phyloP scores from a whole-genome alignment of 2,888 invertebrate genomes.

The Aromia moschata region DNA sequence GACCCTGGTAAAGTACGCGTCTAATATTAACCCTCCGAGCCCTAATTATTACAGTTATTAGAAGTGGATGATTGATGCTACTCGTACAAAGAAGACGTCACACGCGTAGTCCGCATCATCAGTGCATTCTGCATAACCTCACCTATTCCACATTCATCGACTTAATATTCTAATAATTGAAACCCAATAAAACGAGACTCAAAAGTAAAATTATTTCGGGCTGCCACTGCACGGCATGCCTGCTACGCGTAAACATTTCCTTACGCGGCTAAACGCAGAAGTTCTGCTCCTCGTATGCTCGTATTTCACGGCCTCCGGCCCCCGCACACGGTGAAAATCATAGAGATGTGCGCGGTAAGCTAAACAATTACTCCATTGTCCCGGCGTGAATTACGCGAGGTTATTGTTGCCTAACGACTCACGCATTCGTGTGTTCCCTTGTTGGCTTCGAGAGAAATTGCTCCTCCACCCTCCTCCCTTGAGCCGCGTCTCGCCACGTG shows the following conservation, averaged over 20 bases:
- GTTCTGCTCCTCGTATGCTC: conserved; percentile 2
- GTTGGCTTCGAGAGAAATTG: conserved; percentile 40
- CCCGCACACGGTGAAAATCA: conserved; percentile 9
- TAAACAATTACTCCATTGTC: conserved; percentile 40
- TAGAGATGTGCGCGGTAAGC: conserved; percentile 14
- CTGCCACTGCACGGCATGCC: conserved; percentile 16
- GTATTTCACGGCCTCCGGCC: conserved; percentile 3
- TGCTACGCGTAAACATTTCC: conserved; percentile 7
- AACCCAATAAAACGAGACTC: no score
- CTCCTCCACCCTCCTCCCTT: conserved; percentile 8
- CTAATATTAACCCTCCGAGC: no score
- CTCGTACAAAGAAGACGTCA: no score
- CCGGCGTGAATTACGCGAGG: conserved; percentile 49
- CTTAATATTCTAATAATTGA: no score
- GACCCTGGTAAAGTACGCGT: no score
- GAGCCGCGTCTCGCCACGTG: no score
- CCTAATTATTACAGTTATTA: no score
- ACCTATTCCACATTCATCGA: no score
- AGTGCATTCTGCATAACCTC: no score
- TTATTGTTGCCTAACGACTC: conserved; percentile 51
- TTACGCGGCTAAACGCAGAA: not conserved
- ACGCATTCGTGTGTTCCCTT: conserved; percentile 46
- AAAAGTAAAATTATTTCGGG: no score
- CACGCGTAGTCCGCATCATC: no score
- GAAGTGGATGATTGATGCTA: no score